A percentile compares a stretch with the other conserved stretches of the same genome.
Conservation (phyloP, 2,888 invertebrate species). For the Diabrotica balteata region DNA sequence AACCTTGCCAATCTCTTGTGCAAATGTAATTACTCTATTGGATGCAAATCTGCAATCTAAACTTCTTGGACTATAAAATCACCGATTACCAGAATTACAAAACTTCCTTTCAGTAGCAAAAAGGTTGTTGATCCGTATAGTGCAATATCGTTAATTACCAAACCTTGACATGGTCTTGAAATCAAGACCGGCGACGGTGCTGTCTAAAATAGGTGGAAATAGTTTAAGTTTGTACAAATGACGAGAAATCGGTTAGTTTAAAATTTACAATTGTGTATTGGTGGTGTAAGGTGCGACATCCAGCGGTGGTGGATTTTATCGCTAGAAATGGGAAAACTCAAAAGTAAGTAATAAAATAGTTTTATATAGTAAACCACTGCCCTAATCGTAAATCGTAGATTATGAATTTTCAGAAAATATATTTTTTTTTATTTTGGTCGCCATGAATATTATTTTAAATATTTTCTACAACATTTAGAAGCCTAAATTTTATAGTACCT, state of each 20-base stretch:
- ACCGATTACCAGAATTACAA: constrained; percentile 1
- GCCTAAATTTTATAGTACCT: too few relatives aligned
- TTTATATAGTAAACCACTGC: too few relatives aligned
- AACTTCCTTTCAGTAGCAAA: constrained; percentile 6
- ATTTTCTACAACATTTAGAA: too few relatives aligned
- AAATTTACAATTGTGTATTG: constrained; percentile 1
- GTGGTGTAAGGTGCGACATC: background rate
- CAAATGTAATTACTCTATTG: too few relatives aligned
- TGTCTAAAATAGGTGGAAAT: constrained; percentile 7
- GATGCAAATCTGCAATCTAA: too few relatives aligned
- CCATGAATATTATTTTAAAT: too few relatives aligned
- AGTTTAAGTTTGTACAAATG: background rate
- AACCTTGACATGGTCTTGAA: constrained; percentile 21
- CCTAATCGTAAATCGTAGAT: too few relatives aligned
- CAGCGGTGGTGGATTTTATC: background rate
- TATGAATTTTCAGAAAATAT: too few relatives aligned
- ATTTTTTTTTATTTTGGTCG: too few relatives aligned
- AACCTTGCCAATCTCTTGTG: too few relatives aligned
- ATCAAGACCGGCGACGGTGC: background rate
- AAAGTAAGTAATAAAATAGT: constrained; percentile 3
- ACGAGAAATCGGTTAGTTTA: background rate
- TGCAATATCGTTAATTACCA: constrained; percentile 8
- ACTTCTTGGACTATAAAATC: too few relatives aligned
- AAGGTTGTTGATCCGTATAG: constrained; percentile 12
- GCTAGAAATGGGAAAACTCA: constrained; percentile 7